Conservation (phyloP, 2,888 invertebrate species). For the Aphodius sticticus region DNA sequence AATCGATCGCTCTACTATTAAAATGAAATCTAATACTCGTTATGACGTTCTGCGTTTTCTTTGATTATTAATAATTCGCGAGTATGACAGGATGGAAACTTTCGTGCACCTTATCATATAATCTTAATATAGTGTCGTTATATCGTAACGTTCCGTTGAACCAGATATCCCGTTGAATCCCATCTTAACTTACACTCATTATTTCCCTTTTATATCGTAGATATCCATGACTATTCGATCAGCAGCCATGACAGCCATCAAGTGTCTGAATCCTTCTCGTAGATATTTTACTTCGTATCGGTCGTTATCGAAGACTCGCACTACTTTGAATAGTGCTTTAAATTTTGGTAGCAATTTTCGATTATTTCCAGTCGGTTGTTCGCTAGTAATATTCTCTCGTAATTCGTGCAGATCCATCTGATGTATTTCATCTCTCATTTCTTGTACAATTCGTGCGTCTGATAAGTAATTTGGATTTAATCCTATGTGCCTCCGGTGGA, state of each 20-base stretch:
- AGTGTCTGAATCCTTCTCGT: neutral
- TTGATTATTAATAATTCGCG: too few species aligned
- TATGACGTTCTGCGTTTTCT: too few species aligned
- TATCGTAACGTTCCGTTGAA: neutral
- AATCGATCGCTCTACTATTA: too few species aligned
- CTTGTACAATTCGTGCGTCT: too few species aligned
- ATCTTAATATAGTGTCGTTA: neutral
- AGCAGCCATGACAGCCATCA: neutral
- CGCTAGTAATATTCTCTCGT: neutral
- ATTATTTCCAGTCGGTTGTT: neutral
- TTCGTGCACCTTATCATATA: too few species aligned
- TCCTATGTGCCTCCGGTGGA: too few species aligned
- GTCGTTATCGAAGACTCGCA: conserved; percentile 7
- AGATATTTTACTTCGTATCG: conserved; percentile 12
- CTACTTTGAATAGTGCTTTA: conserved; percentile 11
- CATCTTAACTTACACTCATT: neutral
- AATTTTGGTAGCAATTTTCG: conserved; percentile 15
- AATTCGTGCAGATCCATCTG: neutral
- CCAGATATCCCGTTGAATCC: neutral
- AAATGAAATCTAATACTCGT: too few species aligned
- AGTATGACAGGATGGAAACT: too few species aligned
- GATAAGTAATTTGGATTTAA: too few species aligned
- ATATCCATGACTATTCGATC: neutral
- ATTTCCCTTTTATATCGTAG: neutral
- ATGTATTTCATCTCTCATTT: neutral